phyloP scores from a whole-genome alignment of 2,113 vertebrate genomes.

The Pteronura brasiliensis region DNA sequence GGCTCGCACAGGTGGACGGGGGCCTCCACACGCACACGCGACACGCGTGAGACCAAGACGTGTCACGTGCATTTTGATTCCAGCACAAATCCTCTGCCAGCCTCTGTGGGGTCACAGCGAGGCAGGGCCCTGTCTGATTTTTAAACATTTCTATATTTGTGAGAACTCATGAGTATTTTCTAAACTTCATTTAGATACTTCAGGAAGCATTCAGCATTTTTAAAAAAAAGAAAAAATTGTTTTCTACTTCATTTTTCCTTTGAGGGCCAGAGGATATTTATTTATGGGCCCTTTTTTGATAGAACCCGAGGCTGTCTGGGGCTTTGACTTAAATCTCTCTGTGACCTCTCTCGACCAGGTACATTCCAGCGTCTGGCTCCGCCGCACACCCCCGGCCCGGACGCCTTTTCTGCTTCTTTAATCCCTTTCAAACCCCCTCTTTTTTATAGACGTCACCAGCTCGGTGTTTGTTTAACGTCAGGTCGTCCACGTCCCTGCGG shows the following conservation, averaged over 20 bases:
- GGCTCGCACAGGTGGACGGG: neutral
- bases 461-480: neutral
- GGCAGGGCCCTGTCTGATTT: slow-evolving; percentile 3
- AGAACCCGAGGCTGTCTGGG: neutral
- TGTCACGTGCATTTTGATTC: neutral
- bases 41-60: neutral
- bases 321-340: neutral
- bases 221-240: slow-evolving; percentile 23
- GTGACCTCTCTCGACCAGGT: neutral
- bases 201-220: slow-evolving; percentile 61
- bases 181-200: slow-evolving; percentile 62
- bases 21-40: neutral
- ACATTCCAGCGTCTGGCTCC: accelerated
- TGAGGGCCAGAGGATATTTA: neutral
- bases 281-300: slow-evolving; percentile 24
- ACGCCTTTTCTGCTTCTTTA: neutral
- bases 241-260: slow-evolving; percentile 68
- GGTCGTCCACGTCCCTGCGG: neutral
- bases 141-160: slow-evolving; percentile 63
- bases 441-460: neutral
- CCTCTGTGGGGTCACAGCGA: neutral
- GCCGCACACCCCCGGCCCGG: accelerated
- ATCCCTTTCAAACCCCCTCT: neutral
- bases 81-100: neutral
- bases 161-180: slow-evolving; percentile 46